A percentile compares a stretch with the other conserved stretches of the same genome.
These are phyloP conservation scores for Cheirogaleus major DNA, from an alignment of 2,797 vertebrate species.

Conservation along the genomic window DNA sequence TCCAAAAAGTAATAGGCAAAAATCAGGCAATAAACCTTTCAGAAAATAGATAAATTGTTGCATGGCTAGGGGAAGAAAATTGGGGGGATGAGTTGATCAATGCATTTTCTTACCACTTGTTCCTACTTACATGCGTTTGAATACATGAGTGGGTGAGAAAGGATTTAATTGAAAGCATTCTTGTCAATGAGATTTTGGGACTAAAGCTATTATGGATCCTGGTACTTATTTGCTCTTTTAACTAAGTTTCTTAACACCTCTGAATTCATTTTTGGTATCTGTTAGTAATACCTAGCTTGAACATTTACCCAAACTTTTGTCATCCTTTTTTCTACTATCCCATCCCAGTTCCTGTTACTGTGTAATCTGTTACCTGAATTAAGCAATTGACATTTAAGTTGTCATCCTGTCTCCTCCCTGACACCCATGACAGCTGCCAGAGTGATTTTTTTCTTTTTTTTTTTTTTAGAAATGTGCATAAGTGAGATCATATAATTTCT, in stretches of 20 bases:
- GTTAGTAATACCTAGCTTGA: background rate
- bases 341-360: background rate
- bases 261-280: background rate
- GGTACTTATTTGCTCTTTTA: background rate
- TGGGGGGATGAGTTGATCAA: background rate
- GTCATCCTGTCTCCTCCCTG: background rate
- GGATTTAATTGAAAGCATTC: background rate
- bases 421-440: background rate
- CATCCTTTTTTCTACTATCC: background rate
- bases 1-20: background rate
- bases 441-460: background rate
- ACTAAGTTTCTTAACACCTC: background rate
- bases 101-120: background rate
- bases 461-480: background rate
- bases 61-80: too few relatives aligned
- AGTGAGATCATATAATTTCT: background rate
- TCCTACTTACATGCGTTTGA: background rate
- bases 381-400: background rate
- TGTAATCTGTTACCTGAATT: background rate
- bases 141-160: too few relatives aligned
- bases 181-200: background rate
- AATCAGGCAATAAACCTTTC: background rate
- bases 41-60: background rate
- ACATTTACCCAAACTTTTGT: background rate
- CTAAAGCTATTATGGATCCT: background rate